phyloP scores from a whole-genome alignment of 2,888 invertebrate genomes.

The Campopleginae sp. region DNA sequence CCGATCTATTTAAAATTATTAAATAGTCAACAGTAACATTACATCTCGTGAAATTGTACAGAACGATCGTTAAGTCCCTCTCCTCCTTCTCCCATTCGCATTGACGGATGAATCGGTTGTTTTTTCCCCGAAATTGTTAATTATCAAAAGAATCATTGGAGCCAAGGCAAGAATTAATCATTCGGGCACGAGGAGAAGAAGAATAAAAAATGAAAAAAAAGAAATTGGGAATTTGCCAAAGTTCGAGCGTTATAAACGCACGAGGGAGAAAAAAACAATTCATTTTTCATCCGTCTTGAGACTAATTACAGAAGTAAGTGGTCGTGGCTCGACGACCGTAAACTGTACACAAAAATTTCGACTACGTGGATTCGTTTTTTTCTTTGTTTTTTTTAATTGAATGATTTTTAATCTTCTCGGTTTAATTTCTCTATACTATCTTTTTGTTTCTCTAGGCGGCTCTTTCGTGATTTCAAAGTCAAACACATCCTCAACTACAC shows the following conservation, averaged over 20 bases:
- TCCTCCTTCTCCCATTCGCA: conserved; percentile 19
- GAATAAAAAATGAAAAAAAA: conserved; percentile 20
- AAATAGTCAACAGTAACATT: conserved; percentile 73
- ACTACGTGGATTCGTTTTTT: conserved; percentile 24
- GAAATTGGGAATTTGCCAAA: conserved; percentile 22
- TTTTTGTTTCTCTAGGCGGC: conserved; percentile 39
- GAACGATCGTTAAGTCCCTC: conserved; percentile 39
- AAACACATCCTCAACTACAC: conserved; percentile 20
- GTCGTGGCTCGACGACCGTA: conserved; percentile 25
- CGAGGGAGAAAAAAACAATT: conserved; percentile 1
- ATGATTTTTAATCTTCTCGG: not conserved
- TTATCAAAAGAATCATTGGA: not conserved
- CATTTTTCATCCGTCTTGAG: conserved; percentile 5
- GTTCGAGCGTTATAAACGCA: not conserved
- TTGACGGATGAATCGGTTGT: not conserved
- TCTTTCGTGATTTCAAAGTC: conserved; percentile 28
- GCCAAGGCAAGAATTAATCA: not conserved
- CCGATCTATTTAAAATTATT: conserved; percentile 68
- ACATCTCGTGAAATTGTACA: conserved; percentile 64
- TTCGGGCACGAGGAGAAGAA: not conserved
- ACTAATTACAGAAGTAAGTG: conserved; percentile 26
- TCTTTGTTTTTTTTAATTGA: not conserved
- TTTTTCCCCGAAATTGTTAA: not conserved
- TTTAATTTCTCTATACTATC: conserved; percentile 29
- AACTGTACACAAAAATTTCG: conserved; percentile 36